These are phyloP conservation scores for Meteorus colon DNA, from an alignment of 2,888 invertebrate genomes.

Conservation along the genomic window DNA sequence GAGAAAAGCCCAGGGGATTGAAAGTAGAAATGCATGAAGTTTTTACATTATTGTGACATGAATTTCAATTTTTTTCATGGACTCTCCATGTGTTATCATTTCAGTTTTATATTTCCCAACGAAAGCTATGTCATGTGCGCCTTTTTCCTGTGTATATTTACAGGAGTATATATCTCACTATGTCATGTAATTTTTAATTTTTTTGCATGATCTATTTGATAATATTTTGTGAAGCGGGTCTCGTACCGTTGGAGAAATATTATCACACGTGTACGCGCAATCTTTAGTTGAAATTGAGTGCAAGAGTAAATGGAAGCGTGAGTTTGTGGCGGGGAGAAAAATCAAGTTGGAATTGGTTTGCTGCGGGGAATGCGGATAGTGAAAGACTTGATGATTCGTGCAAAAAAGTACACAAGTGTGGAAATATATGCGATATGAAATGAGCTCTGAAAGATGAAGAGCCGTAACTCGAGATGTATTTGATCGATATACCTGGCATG, in stretches of 20 bases:
- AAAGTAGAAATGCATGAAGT: no score
- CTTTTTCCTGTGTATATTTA: neutral
- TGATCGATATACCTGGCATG: constrained; percentile 12
- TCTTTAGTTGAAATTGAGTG: constrained; percentile 12
- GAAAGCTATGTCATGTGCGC: no score
- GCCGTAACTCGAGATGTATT: neutral
- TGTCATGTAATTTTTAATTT: neutral
- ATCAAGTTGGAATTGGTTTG: constrained; percentile 35
- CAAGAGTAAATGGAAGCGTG: neutral
- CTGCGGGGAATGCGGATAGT: neutral
- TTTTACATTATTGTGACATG: no score
- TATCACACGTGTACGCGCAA: constrained; percentile 22
- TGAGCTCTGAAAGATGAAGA: neutral
- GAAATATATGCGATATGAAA: constrained; percentile 8
- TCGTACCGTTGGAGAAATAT: constrained; percentile 22
- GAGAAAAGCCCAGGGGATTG: no score
- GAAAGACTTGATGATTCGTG: constrained; percentile 14
- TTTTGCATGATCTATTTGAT: constrained; percentile 12
- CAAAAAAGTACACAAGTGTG: constrained; percentile 24
- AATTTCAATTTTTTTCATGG: no score
- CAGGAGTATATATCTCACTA: neutral
- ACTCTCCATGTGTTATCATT: no score
- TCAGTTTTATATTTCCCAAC: no score
- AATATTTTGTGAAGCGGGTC: constrained; percentile 23
- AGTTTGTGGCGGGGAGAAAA: constrained; percentile 10